These are phyloP conservation scores for Ametastegia equiseti DNA, from an alignment of 2,888 invertebrate genomes.

Conservation along the genomic window DNA sequence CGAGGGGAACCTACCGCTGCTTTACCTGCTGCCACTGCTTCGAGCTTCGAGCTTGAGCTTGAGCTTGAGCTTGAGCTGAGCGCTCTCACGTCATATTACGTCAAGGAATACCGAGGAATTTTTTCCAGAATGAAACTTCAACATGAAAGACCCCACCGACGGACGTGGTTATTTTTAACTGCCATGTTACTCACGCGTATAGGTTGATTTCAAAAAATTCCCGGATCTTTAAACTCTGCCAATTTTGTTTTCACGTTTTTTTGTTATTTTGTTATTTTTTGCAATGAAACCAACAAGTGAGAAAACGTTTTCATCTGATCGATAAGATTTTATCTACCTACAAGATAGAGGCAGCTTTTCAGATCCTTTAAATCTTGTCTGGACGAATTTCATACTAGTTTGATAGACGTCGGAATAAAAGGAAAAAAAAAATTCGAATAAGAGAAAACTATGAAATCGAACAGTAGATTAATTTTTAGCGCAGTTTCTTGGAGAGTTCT, in stretches of 20 bases:
- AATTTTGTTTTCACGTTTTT: no score
- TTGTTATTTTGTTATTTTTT: neutral
- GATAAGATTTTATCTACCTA: neutral
- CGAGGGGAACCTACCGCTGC: slow-evolving; percentile 14
- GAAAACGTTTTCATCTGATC: neutral
- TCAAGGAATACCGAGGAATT: slow-evolving; percentile 16
- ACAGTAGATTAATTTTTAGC: no score
- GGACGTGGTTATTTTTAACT: neutral
- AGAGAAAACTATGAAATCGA: no score
- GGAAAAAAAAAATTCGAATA: no score
- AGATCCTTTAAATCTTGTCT: neutral
- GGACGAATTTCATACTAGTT: neutral
- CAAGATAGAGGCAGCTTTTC: neutral
- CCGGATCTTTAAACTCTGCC: no score
- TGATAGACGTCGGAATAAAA: neutral
- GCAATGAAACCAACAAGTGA: no score
- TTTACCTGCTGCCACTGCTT: no score
- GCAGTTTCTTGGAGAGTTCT: no score
- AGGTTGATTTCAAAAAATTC: neutral
- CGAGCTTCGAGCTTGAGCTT: no score
- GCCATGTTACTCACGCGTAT: neutral
- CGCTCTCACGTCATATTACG: slow-evolving; percentile 24
- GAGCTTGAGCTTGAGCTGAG: no score
- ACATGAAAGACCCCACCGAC: slow-evolving; percentile 3
- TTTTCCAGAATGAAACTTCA: neutral